Base-by-base conservation (phyloP, 2,888 invertebrate genomes). In the Acrocyrtus sp. region DNA sequence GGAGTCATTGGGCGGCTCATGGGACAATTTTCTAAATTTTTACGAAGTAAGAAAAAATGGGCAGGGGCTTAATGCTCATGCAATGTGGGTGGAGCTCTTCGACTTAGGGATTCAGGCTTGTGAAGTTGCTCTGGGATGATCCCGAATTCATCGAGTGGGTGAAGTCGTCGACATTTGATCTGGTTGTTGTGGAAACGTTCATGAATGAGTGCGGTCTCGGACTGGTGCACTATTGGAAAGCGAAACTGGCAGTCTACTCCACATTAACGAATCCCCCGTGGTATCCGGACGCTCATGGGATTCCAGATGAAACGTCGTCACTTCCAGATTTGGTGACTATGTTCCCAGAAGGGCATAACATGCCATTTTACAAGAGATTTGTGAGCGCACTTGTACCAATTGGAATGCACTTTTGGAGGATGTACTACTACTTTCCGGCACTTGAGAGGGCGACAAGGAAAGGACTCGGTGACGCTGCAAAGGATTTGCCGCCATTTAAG, bases 131-230 rank as follows among this genome's bases (percentile, higher is more conserved):
- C 1, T 65, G 66, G 21, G 3, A 24, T 21, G 68, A 68, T 19
- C 26, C 21, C 2, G 74, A 66, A 43, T 69, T 66, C 48, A 19
- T 75, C 6, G 17, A 61, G 0, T 78, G 75, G 76, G 53, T 76
- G 3, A 63, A 72, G 10, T 50, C 53, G 3, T 62, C 67, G 6
- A 62, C 57, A 17, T 76, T 76, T 60, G 80, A 80, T 51, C 43
- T 78, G 5, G 75, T 80, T 1, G 24, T 80, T 19, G 39, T 78
- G 12, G 79, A 79, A 26, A 43, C 65, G 10, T 24, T 74, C 1
- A 65, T 60, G 39, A 72, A 73, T 34, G 79, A 79, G 17, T 67
- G 74, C 54, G 76, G 53, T 6, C 27, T 67, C 10, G 76, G 68
- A 0, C 15, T 77, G 29, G 72, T 65, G 6, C 53, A 69, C 15